A percentile compares a stretch with the other conserved stretches of the same genome.
Evolutionary conservation across 2,113 vertebrate genomes (phyloP).

Genomic region (Ammospiza caudacuta): DNA sequence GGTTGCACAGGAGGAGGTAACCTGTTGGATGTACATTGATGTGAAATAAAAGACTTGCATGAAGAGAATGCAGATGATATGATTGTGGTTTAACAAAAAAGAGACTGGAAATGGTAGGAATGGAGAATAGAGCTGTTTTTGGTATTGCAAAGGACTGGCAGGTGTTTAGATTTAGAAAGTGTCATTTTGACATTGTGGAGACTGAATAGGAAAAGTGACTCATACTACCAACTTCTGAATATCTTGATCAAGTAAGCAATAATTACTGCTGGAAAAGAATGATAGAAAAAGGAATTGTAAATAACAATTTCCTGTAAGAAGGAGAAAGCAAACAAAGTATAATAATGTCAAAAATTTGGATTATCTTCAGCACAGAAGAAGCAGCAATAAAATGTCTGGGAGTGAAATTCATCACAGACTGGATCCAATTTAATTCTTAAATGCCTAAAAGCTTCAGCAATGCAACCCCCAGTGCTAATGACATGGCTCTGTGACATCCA

Average conservation of each 20-base stretch:
- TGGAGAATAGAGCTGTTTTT: neutral
- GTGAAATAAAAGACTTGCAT: neutral
- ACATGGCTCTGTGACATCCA: neutral
- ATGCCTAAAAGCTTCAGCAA: neutral
- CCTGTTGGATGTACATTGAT: neutral
- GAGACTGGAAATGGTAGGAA: neutral
- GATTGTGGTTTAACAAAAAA: neutral
- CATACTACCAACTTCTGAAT: neutral
- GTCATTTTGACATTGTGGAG: neutral
- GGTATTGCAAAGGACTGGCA: neutral
- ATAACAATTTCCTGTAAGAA: neutral
- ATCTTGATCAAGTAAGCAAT: neutral
- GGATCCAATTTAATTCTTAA: neutral
- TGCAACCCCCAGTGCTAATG: neutral
- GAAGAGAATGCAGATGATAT: constrained; percentile 1
- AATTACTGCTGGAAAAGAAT: neutral
- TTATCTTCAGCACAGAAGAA: neutral
- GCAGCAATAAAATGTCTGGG: neutral
- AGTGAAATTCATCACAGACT: neutral
- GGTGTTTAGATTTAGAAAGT: constrained; percentile 10
- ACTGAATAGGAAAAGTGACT: neutral
- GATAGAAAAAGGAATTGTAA: neutral
- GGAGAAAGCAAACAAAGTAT: neutral
- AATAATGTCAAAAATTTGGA: neutral
- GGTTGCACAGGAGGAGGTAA: neutral